phyloP scores from a whole-genome alignment of 1,140 invertebrate genomes.

The Phortica variegata region DNA sequence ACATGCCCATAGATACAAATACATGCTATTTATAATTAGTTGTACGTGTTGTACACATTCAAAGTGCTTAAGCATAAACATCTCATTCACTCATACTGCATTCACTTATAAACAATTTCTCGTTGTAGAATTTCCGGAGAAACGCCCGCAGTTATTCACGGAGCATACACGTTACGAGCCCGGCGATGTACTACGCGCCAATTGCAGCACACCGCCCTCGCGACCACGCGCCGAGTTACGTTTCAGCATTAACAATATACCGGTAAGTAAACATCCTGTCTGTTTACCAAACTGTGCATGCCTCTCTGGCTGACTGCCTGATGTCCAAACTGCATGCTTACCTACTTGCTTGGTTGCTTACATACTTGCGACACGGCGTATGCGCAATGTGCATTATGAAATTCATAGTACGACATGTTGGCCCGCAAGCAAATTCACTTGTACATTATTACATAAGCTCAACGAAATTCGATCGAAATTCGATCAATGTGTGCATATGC shows the following conservation, averaged over 20 bases:
- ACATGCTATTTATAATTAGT: too few relatives aligned
- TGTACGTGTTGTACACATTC: too few relatives aligned
- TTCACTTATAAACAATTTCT: too few relatives aligned
- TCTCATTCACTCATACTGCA: not conserved
- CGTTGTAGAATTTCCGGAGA: slow-evolving; percentile 62
- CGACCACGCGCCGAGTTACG: slow-evolving; percentile 67
- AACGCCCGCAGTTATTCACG: slow-evolving; percentile 63
- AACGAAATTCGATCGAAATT: not conserved
- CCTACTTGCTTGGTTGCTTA: too few relatives aligned
- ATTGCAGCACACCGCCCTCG: slow-evolving; percentile 75
- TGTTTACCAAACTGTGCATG: too few relatives aligned
- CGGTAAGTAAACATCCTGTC: slow-evolving; percentile 69
- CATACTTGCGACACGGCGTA: too few relatives aligned
- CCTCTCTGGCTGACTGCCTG: not conserved
- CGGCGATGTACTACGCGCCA: slow-evolving; percentile 72
- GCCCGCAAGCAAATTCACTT: slow-evolving; percentile 7
- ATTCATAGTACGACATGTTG: too few relatives aligned
- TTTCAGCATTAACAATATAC: slow-evolving; percentile 73
- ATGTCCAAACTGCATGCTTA: too few relatives aligned
- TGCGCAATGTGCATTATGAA: too few relatives aligned
- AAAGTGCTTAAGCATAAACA: not conserved
- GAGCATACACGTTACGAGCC: slow-evolving; percentile 72
- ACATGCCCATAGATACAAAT: too few relatives aligned
- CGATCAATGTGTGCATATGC: not conserved
- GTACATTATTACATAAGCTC: slow-evolving; percentile 19